Evolutionary conservation across 2,888 invertebrate genomes (phyloP).

Genomic region (Drosophila tripunctata): DNA sequence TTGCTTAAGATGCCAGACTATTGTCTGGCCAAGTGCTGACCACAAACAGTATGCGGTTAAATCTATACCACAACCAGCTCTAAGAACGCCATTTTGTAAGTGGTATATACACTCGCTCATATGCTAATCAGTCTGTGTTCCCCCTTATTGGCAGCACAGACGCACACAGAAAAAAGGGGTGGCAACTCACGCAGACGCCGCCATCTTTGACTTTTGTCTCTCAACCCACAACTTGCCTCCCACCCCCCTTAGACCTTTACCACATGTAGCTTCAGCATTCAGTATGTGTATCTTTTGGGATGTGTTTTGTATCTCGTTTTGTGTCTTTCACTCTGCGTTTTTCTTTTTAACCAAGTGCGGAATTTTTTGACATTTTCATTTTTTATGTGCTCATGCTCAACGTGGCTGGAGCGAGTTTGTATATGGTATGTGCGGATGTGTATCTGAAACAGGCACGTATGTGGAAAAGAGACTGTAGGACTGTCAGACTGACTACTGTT

Average conservation of each 20-base stretch:
- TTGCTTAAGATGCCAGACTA: conserved; percentile 14
- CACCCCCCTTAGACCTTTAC: background rate
- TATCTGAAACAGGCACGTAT: conserved; percentile 50
- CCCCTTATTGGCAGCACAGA: conserved; percentile 43
- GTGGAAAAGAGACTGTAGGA: conserved; percentile 44
- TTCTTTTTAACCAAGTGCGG: conserved; percentile 61
- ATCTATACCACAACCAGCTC: conserved; percentile 8
- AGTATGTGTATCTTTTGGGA: conserved; percentile 47
- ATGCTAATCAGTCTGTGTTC: conserved; percentile 56
- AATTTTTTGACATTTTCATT: conserved; percentile 75
- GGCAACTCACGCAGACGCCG: conserved; percentile 48
- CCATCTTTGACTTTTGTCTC: conserved; percentile 58
- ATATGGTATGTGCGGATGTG: conserved; percentile 6
- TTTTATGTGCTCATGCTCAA: conserved; percentile 56
- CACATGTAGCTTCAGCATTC: conserved; percentile 27
- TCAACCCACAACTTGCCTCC: background rate
- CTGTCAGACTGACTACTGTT: conserved; percentile 29
- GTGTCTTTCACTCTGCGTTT: conserved; percentile 21
- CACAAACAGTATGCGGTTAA: conserved; percentile 49
- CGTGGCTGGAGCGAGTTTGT: conserved; percentile 14
- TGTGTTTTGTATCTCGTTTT: conserved; percentile 44
- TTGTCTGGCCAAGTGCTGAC: conserved; percentile 63
- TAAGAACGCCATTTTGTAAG: conserved; percentile 42
- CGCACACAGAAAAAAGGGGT: conserved; percentile 50
- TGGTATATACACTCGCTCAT: conserved; percentile 24